Conservation (phyloP, 2,113 vertebrate species). For the Zeus faber region DNA sequence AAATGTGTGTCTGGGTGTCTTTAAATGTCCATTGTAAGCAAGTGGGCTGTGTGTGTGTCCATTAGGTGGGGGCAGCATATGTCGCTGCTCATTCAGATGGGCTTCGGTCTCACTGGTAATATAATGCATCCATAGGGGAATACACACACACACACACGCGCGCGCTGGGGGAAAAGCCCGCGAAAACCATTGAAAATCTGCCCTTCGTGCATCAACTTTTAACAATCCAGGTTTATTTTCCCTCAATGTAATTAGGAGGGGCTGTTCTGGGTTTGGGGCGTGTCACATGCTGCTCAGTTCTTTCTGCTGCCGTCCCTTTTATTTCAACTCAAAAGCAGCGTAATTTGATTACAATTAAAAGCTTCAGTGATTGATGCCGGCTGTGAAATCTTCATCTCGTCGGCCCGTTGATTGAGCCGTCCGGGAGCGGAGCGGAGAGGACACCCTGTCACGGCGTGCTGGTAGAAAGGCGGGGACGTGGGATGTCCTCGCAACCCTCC, state of each 20-base stretch:
- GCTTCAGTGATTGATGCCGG: background rate
- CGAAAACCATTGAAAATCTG: conserved; percentile 17
- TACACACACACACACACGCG: conserved; percentile 13
- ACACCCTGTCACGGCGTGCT: no score
- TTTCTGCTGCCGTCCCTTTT: no score
- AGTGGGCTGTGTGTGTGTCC: conserved; percentile 29
- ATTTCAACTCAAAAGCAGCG: no score
- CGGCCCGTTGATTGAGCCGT: background rate
- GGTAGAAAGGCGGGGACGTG: no score
- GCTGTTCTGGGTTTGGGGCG: no score
- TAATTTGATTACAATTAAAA: no score
- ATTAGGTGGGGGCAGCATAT: conserved; percentile 62
- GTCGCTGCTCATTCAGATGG: conserved; percentile 63
- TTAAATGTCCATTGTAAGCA: background rate
- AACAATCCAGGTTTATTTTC: conserved; percentile 39
- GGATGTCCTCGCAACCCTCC: no score
- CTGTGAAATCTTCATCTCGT: background rate
- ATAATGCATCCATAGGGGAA: conserved; percentile 34
- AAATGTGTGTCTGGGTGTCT: conserved; percentile 1
- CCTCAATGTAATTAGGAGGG: no score
- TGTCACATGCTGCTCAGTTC: no score
- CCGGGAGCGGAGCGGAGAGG: no score
- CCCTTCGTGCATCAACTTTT: conserved; percentile 28
- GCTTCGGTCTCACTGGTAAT: conserved; percentile 54
- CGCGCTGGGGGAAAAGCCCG: conserved; percentile 4